phyloP scores from a whole-genome alignment of 1,140 invertebrate genomes.

The Sarcophaga bullata region DNA sequence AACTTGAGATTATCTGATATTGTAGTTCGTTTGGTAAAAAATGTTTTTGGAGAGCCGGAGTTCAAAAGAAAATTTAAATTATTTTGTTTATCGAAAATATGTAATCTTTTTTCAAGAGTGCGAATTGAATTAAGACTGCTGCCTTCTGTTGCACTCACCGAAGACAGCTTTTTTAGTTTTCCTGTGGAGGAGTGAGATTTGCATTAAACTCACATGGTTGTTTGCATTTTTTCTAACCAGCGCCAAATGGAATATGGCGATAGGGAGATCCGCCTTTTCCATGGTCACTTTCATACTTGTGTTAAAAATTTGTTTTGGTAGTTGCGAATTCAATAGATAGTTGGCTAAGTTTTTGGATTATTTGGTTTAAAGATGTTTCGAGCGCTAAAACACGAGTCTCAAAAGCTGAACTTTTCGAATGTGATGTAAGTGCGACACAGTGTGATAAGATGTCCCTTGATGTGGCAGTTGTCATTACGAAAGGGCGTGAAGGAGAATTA shows the following conservation, averaged over 20 bases:
- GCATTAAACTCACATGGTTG: constrained; percentile 1
- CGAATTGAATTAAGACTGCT: background rate
- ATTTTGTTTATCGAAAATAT: constrained; percentile 14
- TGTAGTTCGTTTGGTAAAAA: constrained; percentile 10
- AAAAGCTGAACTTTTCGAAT: background rate
- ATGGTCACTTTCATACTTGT: background rate
- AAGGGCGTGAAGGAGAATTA: background rate
- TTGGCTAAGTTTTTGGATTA: background rate
- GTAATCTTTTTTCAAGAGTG: background rate
- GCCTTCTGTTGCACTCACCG: background rate
- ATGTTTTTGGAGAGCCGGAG: background rate
- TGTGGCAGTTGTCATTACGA: background rate
- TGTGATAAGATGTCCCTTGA: background rate
- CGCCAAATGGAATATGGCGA: too few relatives aligned
- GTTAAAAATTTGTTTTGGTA: background rate
- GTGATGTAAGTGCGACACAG: background rate
- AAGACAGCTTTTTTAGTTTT: constrained; percentile 9
- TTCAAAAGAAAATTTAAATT: constrained; percentile 42
- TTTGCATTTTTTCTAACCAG: background rate
- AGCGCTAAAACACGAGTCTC: background rate
- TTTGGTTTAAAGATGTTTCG: background rate
- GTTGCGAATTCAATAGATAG: background rate
- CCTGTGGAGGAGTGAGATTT: background rate
- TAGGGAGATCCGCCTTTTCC: background rate
- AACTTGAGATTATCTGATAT: background rate